phyloP scores from a whole-genome alignment of 2,888 invertebrate genomes.

The Sphaerophoria taeniata region DNA sequence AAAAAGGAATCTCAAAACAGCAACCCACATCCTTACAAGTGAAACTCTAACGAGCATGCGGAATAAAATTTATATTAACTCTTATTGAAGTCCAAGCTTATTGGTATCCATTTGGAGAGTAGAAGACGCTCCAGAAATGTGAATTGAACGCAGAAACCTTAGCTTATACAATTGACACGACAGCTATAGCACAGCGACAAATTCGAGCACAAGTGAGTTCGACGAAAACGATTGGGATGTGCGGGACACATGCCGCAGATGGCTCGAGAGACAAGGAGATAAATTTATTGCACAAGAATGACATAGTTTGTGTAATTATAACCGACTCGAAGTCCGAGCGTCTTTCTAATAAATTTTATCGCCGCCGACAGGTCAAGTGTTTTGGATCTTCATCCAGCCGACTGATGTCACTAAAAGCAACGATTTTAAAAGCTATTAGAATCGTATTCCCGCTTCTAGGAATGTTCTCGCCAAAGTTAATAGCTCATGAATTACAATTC shows the following conservation, averaged over 20 bases:
- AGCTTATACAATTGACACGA: slow-evolving; percentile 30
- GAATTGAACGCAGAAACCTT: slow-evolving; percentile 27
- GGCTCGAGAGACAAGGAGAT: slow-evolving; percentile 46
- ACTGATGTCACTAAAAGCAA: slow-evolving; percentile 49
- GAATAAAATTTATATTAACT: slow-evolving; percentile 44
- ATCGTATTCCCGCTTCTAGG: slow-evolving; percentile 15
- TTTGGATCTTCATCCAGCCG: slow-evolving; percentile 22
- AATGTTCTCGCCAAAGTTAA: slow-evolving; percentile 37
- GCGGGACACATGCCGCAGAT: slow-evolving; percentile 41
- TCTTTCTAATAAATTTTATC: slow-evolving; percentile 63
- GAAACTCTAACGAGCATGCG: slow-evolving; percentile 9
- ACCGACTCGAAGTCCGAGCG: slow-evolving; percentile 65
- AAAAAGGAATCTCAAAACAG: slow-evolving; percentile 7
- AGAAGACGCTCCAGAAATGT: slow-evolving; percentile 41
- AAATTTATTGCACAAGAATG: slow-evolving; percentile 66
- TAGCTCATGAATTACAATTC: slow-evolving; percentile 51
- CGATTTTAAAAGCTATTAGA: slow-evolving; percentile 39
- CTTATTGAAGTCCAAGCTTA: slow-evolving; percentile 65
- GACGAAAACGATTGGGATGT: slow-evolving; percentile 10
- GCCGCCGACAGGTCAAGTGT: slow-evolving; percentile 65
- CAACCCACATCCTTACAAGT: slow-evolving; percentile 31
- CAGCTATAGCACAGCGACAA: background rate
- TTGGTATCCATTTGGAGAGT: slow-evolving; percentile 54
- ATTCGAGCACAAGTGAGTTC: no score
- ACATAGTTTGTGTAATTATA: slow-evolving; percentile 73